Evolutionary conservation across 2,888 invertebrate species (phyloP), one percentile per base, ranked within the genome.

Genomic region (Meta bourneti): DNA sequence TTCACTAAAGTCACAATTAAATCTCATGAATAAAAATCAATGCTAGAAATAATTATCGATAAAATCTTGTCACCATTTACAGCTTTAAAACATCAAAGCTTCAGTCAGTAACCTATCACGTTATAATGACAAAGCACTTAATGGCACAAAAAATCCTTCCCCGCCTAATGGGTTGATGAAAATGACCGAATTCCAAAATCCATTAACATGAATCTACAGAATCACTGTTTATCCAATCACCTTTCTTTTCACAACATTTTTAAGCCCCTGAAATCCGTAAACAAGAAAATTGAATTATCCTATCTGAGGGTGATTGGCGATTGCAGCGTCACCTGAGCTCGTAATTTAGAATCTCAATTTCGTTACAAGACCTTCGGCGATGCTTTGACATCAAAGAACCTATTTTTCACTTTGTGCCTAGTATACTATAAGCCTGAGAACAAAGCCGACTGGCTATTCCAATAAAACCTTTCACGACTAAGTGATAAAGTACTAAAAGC

Each of bases 401-500:
- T 79, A 87, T 87, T 71, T 79, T 54, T 70, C 70, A 70, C 70
- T 75, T 52, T 75, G 19, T 78, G 49, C 51, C 52, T 69, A 49
- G 16, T 70, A 49, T 52, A 70, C 61, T 19, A 13, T 79, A 34
- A 81, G 54, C 13, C 51, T 69, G 20, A 81, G 72, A 81, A 81
- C 75, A 49, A 81, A 87, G 19, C 48, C 71, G 48, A 49, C 71
- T 84, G 79, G 69, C 79, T 52, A 7, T 49, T 79, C 77, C 71
- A 54, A 84, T 71, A 83, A 84, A 89, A 79, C 83, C 71, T 78
- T 48, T 79, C 89, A 77, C 78, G 89, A 79, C 89, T 90, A 79
- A 90, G 83, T 90, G 89, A 90, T 84, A 90, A 90, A 90, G 89
- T 48, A 74, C 83, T 78, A 84, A 90, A 90, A 90, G 89, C 89